Evolutionary conservation across 2,888 invertebrate genomes (phyloP).

Genomic region (Baccha elongata): DNA sequence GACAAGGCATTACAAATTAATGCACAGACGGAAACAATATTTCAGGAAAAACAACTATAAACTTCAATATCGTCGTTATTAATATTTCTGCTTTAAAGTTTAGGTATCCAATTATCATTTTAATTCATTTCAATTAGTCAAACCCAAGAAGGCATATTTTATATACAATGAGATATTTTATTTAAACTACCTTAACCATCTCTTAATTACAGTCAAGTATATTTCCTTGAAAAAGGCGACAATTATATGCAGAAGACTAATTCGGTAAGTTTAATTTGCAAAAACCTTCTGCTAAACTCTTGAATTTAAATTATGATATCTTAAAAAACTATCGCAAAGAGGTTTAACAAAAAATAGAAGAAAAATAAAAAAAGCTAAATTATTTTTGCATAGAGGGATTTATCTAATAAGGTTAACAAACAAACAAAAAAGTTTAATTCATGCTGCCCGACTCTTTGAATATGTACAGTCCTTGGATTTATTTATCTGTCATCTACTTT

Average conservation of each 20-base stretch:
- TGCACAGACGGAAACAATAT: too few species aligned
- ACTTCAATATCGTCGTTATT: too few species aligned
- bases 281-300: slow-evolving; percentile 20
- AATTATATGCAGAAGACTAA: slow-evolving; percentile 62
- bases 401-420: background rate
- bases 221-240: slow-evolving; percentile 23
- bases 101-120: background rate
- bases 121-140: slow-evolving; percentile 22
- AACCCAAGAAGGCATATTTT: slow-evolving; percentile 3
- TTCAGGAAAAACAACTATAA: too few species aligned
- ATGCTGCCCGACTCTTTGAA: background rate
- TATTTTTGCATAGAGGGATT: background rate
- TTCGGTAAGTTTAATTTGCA: slow-evolving; percentile 49
- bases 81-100: too few species aligned
- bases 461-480: slow-evolving; percentile 3
- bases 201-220: background rate
- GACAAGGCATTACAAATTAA: too few species aligned
- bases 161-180: background rate
- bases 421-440: background rate
- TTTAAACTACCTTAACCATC: background rate
- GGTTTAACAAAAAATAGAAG: background rate
- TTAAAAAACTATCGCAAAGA: slow-evolving; percentile 32
- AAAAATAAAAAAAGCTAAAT: background rate
- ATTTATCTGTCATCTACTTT: slow-evolving; percentile 4
- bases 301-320: slow-evolving; percentile 48